These are phyloP conservation scores for Eonycteris spelaea DNA, from an alignment of 2,113 vertebrate species.

Conservation along the genomic window DNA sequence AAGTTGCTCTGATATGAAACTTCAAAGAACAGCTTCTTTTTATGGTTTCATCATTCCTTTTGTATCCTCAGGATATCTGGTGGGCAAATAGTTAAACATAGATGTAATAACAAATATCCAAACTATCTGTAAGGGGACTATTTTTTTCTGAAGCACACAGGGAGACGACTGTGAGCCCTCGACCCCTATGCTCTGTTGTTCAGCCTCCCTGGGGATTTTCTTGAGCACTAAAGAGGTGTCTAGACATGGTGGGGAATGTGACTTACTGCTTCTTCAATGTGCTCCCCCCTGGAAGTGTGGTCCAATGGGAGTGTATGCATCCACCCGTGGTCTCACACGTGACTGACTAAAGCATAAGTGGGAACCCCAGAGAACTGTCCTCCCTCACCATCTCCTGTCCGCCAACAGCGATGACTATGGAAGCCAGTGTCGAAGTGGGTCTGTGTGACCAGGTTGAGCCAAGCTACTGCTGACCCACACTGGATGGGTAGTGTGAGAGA, in stretches of 20 bases:
- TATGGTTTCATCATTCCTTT: background rate
- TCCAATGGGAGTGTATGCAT: rapidly evolving
- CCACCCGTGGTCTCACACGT: rapidly evolving
- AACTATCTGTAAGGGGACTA: background rate
- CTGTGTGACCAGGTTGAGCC: rapidly evolving
- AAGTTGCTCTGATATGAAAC: background rate
- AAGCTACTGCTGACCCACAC: rapidly evolving
- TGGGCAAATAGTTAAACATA: background rate
- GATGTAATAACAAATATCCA: background rate
- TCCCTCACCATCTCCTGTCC: no score
- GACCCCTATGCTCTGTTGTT: background rate
- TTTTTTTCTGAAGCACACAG: background rate
- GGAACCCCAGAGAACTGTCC: background rate
- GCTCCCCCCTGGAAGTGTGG: background rate
- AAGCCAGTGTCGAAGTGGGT: rapidly evolving
- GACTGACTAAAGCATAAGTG: no score
- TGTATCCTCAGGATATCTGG: background rate
- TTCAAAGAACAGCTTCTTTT: background rate
- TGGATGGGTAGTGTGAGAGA: rapidly evolving
- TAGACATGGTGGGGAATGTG: background rate
- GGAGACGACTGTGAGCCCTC: background rate
- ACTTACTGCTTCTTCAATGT: background rate
- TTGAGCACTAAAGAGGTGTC: background rate
- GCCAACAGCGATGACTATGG: rapidly evolving
- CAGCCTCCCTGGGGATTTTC: background rate